Percentiles rank a stretch among this genome's conserved stretches.
Conservation (phyloP, 2,113 vertebrate genomes). For the Dasypus novemcinctus region DNA sequence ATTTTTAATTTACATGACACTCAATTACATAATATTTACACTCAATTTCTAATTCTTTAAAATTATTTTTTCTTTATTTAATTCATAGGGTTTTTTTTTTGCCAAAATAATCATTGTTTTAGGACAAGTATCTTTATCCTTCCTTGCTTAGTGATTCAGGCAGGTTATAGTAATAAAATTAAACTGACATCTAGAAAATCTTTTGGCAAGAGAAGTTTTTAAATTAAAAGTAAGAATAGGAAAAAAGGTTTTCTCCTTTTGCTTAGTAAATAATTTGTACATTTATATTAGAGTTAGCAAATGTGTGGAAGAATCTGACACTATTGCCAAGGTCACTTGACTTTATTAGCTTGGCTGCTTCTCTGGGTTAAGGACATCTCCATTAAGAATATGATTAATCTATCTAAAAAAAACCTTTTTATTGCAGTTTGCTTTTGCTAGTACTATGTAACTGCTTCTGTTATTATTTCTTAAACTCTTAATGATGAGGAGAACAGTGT, state of each 20-base stretch:
- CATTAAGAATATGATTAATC: neutral
- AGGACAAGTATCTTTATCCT: neutral
- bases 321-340: conserved; percentile 13
- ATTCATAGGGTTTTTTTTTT: conserved; percentile 12
- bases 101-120: neutral
- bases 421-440: conserved; percentile 19
- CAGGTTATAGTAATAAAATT: conserved; percentile 17
- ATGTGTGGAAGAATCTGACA: neutral
- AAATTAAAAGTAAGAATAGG: conserved; percentile 23
- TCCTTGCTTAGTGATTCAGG: conserved; percentile 36
- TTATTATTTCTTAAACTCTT: conserved; percentile 27
- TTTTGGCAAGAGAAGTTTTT: conserved; percentile 49
- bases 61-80: neutral
- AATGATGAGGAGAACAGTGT: neutral
- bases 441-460: neutral
- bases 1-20: neutral
- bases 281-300: conserved; percentile 31
- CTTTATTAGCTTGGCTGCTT: neutral
- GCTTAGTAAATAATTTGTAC: neutral
- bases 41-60: neutral
- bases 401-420: neutral
- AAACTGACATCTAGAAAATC: conserved; percentile 18
- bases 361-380: neutral
- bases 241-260: conserved; percentile 18
- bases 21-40: too few species aligned